Conservation (phyloP, 2,797 vertebrate genomes). For the Microctenopoma lineatum region DNA sequence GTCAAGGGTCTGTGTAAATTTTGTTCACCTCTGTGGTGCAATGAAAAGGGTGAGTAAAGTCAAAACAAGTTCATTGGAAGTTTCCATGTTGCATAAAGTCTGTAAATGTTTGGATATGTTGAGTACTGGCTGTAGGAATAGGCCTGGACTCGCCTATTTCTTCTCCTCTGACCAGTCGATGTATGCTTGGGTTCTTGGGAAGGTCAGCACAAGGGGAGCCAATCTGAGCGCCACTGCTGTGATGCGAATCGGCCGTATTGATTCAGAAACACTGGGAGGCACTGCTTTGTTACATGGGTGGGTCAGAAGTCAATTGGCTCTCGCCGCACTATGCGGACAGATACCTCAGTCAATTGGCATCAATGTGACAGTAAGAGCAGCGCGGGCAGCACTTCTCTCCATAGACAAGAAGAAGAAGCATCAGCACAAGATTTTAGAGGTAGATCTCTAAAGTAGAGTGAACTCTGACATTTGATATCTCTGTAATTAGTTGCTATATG, state of each 20-base stretch:
- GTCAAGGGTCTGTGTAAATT: not conserved
- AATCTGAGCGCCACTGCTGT: constrained; percentile 58
- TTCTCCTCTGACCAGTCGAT: constrained; percentile 62
- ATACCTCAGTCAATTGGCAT: constrained; percentile 75
- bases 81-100: constrained; percentile 33
- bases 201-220: constrained; percentile 71
- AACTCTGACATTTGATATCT: not conserved
- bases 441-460: not conserved
- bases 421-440: constrained; percentile 16
- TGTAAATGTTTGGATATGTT: constrained; percentile 27
- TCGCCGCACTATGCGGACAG: constrained; percentile 62
- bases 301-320: constrained; percentile 77
- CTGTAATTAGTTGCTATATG: not conserved
- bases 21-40: not conserved
- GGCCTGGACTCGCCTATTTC: constrained; percentile 50
- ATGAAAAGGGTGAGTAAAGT: not conserved
- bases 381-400: constrained; percentile 13
- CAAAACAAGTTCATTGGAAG: constrained; percentile 12
- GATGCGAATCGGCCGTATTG: constrained; percentile 69
- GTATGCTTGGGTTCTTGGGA: constrained; percentile 47
- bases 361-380: constrained; percentile 59
- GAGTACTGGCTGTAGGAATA: constrained; percentile 42
- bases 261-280: constrained; percentile 72
- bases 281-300: constrained; percentile 58
- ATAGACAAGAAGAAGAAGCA: constrained; percentile 35